Percentiles rank a stretch among this genome's conserved stretches.
These are phyloP conservation scores for Scolopax mira DNA, from an alignment of 2,113 vertebrate species.

Conservation along the genomic window DNA sequence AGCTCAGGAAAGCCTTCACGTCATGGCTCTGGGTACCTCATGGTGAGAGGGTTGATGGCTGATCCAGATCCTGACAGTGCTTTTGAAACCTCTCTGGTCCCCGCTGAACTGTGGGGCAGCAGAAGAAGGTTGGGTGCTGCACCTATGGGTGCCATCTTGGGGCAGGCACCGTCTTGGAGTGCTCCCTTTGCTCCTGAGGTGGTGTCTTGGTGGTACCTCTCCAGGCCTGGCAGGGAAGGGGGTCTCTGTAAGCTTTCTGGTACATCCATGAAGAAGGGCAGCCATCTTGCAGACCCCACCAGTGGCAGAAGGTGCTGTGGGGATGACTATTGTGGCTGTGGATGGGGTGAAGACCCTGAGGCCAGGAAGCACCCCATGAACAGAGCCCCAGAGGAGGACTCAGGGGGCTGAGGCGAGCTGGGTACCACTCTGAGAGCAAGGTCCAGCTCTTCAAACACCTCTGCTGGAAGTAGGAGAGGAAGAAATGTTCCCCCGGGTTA, in stretches of 20 bases:
- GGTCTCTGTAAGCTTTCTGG: background rate
- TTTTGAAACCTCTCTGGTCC: background rate
- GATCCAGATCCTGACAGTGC: background rate
- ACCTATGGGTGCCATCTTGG: background rate
- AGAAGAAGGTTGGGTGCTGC: background rate
- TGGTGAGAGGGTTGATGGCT: rapidly evolving
- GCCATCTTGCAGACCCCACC: background rate
- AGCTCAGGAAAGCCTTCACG: background rate
- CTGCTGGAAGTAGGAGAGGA: background rate
- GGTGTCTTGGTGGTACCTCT: background rate
- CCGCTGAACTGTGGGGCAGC: rapidly evolving
- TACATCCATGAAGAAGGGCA: rapidly evolving
- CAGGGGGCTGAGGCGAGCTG: rapidly evolving
- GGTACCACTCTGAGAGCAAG: background rate
- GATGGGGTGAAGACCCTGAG: background rate
- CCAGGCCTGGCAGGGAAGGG: rapidly evolving
- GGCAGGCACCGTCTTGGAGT: background rate
- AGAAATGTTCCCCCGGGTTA: background rate
- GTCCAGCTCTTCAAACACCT: background rate
- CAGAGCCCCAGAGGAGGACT: background rate
- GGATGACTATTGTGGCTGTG: background rate
- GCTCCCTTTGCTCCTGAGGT: background rate
- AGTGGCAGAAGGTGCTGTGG: too few relatives aligned
- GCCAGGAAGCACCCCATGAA: too few relatives aligned
- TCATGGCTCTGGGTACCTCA: background rate